Conservation (phyloP, 1,140 invertebrate species). For the Marisa cornuarietis region DNA sequence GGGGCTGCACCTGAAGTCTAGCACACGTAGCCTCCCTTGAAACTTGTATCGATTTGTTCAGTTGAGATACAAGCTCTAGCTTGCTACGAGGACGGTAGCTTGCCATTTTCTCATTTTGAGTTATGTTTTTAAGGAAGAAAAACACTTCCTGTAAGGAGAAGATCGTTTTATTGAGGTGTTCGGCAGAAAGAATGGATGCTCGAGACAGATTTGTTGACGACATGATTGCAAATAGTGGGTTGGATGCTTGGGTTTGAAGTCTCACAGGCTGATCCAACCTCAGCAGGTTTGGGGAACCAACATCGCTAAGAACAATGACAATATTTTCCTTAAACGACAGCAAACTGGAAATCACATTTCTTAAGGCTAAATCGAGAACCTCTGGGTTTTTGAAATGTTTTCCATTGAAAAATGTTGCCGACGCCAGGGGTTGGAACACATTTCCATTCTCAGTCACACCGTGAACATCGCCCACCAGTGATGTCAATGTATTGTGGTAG, state of each 20-base stretch:
- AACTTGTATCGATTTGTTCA: background rate
- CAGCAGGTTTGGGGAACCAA: background rate
- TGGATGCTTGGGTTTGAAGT: slow-evolving; percentile 15
- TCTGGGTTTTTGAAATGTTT: slow-evolving; percentile 7
- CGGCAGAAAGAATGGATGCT: background rate
- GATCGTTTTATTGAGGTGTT: background rate
- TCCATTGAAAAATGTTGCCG: slow-evolving; percentile 10
- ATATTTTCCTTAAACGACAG: background rate
- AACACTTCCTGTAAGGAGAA: background rate
- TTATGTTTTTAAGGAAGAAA: slow-evolving; percentile 2
- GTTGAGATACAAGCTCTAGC: background rate
- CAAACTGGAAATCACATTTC: slow-evolving; percentile 1
- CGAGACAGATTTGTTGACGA: background rate
- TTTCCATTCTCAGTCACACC: background rate
- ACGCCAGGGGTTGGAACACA: background rate
- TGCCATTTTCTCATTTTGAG: background rate
- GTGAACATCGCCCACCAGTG: slow-evolving; percentile 5
- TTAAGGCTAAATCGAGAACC: slow-evolving; percentile 5
- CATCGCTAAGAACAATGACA: slow-evolving; percentile 11
- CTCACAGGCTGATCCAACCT: slow-evolving; percentile 2
- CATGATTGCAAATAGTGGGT: background rate
- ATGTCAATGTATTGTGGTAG: background rate
- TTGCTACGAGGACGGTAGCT: background rate
- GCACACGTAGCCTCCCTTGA: background rate
- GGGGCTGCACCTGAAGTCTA: slow-evolving; percentile 1